phyloP scores from a whole-genome alignment of 2,113 vertebrate genomes.

The Drymodes brunneopygia region DNA sequence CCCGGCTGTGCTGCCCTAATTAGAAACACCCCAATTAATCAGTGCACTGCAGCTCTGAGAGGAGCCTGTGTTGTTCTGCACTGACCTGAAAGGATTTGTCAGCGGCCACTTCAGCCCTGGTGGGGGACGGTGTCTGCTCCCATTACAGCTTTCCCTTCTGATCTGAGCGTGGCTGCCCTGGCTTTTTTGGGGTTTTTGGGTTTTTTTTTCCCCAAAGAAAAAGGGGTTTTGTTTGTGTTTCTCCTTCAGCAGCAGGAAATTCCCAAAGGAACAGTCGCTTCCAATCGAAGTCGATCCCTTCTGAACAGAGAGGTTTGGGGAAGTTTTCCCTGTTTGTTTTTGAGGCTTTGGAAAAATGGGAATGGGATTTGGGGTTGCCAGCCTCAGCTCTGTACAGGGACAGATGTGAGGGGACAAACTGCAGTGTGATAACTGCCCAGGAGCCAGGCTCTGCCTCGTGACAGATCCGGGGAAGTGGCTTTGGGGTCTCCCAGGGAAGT shows the following conservation, averaged over 20 bases:
- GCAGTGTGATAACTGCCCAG: rapidly evolving
- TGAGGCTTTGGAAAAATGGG: rapidly evolving
- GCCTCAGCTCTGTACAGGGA: not conserved
- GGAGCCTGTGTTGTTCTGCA: conserved; percentile 13
- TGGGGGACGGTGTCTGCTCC: not conserved
- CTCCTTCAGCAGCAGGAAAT: not conserved
- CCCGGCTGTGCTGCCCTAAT: not conserved
- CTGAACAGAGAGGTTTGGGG: rapidly evolving
- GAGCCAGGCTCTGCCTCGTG: not conserved
- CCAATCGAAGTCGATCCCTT: not conserved
- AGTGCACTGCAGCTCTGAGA: rapidly evolving
- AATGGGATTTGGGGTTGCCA: not conserved
- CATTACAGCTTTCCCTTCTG: not conserved
- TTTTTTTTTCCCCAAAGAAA: not conserved
- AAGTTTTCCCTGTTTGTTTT: rapidly evolving
- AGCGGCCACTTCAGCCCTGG: not conserved
- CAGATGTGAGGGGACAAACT: not conserved
- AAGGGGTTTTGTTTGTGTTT: not conserved
- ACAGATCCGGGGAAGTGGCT: not conserved
- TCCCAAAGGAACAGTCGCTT: not conserved
- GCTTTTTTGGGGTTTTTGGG: not conserved
- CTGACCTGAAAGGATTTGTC: conserved; percentile 19
- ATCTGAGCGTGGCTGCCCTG: not conserved
- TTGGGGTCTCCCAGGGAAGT: not conserved
- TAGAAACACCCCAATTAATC: not conserved